Evolutionary conservation across 2,888 invertebrate species (phyloP), one percentile per base, ranked within the genome.

Genomic region (Nasonovia ribisnigri): DNA sequence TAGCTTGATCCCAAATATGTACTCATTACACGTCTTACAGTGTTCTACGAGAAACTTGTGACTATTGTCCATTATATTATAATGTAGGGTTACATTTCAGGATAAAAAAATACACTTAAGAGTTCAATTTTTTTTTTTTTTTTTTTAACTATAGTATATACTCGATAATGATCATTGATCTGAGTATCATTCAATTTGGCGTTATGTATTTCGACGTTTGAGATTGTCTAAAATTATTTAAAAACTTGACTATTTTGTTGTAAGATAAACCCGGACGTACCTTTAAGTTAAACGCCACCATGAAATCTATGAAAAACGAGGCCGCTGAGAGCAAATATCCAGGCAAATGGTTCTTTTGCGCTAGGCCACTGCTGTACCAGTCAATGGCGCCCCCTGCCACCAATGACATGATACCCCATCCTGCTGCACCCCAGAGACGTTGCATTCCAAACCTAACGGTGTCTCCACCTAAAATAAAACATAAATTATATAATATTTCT

Each of bases 401-500:
- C 8, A 94, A 26, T 0, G 91, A 92, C 48, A 90, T 93, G 1
- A 92, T 3, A 42, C 94, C 94, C 93, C 94, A 94, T 43, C 94
- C 94, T 3, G 86, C 43, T 0, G 94, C 93, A 20, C 94, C 94
- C 90, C 94, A 94, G 43, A 94, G 88, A 20, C 94, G 60, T 26
- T 94, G 94, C 42, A 42, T 77, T 54, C 94, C 94, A 11, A 92
- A 94, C 26, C 51, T 84, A 1, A 90, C 43, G 1, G 88, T 60
- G 42, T 94, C 94, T 54, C 90, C 90, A 0, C 57, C 94, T 94
- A 43, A n/a, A 57, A 48, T 11, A 51, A 16, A 84, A 10, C 5
- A 54, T 46, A 11, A 77, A 77, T 36, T 24, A 36, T 77, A 77
- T 36, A 24, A 8, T 77, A 36, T 77, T 8, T 36, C 36, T 2